Evolutionary conservation across 2,797 vertebrate species (phyloP).

Genomic region (Loris lydekkerianus): DNA sequence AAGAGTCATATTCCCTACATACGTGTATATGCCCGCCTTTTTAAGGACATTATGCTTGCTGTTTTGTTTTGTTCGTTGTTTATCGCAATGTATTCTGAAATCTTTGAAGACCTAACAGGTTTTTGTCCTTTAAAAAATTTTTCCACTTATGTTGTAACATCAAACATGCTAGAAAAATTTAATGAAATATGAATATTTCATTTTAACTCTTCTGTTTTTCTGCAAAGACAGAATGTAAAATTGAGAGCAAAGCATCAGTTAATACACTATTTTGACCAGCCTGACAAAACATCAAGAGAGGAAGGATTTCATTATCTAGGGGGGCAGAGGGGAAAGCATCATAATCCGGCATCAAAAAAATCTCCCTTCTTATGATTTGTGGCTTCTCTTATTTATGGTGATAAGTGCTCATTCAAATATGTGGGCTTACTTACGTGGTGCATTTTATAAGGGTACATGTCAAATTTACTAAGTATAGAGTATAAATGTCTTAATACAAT

Average conservation of each 20-base stretch:
- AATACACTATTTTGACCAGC: neutral
- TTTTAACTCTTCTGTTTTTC: slow-evolving; percentile 56
- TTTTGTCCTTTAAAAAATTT: slow-evolving; percentile 68
- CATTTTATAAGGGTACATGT: too few species aligned
- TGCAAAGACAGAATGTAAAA: slow-evolving; percentile 14
- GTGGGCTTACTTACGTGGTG: too few species aligned
- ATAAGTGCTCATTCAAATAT: too few species aligned
- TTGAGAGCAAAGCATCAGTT: slow-evolving; percentile 40
- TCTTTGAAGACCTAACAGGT: slow-evolving; percentile 55
- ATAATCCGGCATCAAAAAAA: neutral
- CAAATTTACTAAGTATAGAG: too few species aligned
- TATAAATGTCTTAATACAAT: too few species aligned
- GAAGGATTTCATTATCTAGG: neutral
- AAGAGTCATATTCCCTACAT: slow-evolving; percentile 55
- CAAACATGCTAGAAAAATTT: slow-evolving; percentile 57
- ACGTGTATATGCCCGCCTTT: neutral
- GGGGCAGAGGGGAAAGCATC: neutral
- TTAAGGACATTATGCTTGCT: slow-evolving; percentile 14
- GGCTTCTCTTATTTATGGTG: too few species aligned
- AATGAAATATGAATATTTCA: slow-evolving; percentile 71
- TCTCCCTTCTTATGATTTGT: neutral
- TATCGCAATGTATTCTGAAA: slow-evolving; percentile 54
- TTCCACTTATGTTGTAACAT: slow-evolving; percentile 53
- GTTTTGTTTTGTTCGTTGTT: slow-evolving; percentile 54
- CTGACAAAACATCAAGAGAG: slow-evolving; percentile 39